These are phyloP conservation scores for Drosophila malerkotliana DNA, from an alignment of 1,140 invertebrate species.

Conservation along the genomic window DNA sequence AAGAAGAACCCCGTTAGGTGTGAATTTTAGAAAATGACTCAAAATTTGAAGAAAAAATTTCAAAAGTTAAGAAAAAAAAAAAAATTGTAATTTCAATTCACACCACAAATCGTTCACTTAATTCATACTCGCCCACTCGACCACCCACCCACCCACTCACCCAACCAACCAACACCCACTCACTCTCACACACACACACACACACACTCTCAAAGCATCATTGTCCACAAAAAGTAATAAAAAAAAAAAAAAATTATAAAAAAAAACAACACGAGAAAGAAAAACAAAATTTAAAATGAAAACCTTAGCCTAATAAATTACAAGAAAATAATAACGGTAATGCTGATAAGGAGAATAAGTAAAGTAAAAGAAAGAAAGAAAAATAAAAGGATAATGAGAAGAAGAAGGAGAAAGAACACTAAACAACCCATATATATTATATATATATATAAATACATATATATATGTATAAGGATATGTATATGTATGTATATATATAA, in stretches of 20 bases:
- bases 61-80: not conserved
- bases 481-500: constrained; percentile 33
- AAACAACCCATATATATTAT: constrained; percentile 8
- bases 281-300: constrained; percentile 15
- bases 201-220: constrained; percentile 26
- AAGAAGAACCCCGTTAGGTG: constrained; percentile 27
- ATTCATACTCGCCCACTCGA: constrained; percentile 9
- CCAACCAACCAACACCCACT: constrained; percentile 5
- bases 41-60: constrained; percentile 1
- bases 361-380: not conserved
- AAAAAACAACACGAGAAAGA: not conserved
- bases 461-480: constrained; percentile 14
- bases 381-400: not conserved
- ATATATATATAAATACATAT: constrained; percentile 19
- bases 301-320: constrained; percentile 73
- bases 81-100: not conserved
- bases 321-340: constrained; percentile 43
- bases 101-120: not conserved
- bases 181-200: constrained; percentile 8
- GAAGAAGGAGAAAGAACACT: constrained; percentile 8
- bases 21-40: constrained; percentile 35
- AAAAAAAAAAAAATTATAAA: not conserved
- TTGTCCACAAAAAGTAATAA: constrained; percentile 5
- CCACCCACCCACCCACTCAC: not conserved
- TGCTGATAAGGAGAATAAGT: constrained; percentile 3